Evolutionary conservation across 2,113 vertebrate genomes (phyloP), one percentile per base, ranked within the genome.

Genomic region (Cheilinus undulatus): DNA sequence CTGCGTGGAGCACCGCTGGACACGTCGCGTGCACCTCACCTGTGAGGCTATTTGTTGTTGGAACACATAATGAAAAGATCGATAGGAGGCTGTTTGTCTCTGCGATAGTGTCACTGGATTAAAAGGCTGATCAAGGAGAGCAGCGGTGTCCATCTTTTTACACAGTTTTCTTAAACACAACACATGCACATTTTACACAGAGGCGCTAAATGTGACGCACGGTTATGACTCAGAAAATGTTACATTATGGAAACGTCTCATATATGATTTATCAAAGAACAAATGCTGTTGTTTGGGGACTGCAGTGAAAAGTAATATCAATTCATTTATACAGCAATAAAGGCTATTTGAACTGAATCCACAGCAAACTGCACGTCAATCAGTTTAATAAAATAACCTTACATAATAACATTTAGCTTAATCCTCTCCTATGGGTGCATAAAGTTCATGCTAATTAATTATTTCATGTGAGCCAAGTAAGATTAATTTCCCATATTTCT

Each of bases 21-120:
- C 69, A 59, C 52, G 75, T 76, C 63, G 56, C 74, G 79, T 60
- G 70, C 87, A 59, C 76, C 86, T 94, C 95, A 95, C 94, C 93
- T 95, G 93, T 73, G 13, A 88, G 76, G 69, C 73, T 78, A 82
- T 93, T 92, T 92, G 93, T 84, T 93, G 92, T 88, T 91, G 89
- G 92, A 92, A 91, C 93, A 93, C 91, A 92, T 94, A 94, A 93
- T 93, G 91, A 89, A 92, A 95, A 95, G 92, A 95, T 96, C 95
- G 93, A 95, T 96, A 93, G 82, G 77, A 80, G 88, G 75, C 91
- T 92, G 93, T 95, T 95, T 94, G 94, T 93, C 91, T 84, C 88
- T 87, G 87, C 69, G 94, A 95, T 93, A 92, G 90, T 94, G 95
- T 96, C 94, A 95, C 89, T 88, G 92, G 92, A 95, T 95, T 94